These are phyloP conservation scores for Pterocles burchelli DNA, from an alignment of 2,113 vertebrate genomes.

Conservation along the genomic window DNA sequence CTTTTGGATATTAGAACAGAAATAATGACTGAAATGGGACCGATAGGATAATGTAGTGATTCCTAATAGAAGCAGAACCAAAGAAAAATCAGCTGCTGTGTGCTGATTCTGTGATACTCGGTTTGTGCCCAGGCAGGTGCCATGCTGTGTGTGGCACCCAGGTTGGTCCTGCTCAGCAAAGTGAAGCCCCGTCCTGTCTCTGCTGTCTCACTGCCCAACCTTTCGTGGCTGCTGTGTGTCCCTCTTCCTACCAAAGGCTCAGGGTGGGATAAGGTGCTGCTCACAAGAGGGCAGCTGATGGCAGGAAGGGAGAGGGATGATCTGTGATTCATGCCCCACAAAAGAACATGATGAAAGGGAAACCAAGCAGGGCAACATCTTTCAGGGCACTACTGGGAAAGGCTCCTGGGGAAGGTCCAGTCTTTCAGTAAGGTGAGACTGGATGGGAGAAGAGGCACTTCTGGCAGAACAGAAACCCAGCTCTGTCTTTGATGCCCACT, in stretches of 20 bases:
- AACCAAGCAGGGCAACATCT: not conserved
- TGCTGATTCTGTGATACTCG: not conserved
- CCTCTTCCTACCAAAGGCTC: not conserved
- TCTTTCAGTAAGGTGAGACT: not conserved
- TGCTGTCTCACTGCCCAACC: not conserved
- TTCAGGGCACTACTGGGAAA: not conserved
- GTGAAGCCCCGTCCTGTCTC: not conserved
- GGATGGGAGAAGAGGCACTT: not conserved
- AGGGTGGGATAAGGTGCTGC: not conserved
- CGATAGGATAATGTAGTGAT: not conserved
- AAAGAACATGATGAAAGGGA: not conserved
- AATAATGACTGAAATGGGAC: not conserved
- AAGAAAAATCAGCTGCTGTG: not conserved
- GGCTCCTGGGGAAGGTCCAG: not conserved
- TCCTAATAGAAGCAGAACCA: not conserved
- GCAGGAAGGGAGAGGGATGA: not conserved
- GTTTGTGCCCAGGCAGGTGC: not conserved
- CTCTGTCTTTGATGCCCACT: not conserved
- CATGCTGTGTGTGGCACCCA: not conserved
- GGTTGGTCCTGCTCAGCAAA: not conserved
- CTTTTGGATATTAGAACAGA: not conserved
- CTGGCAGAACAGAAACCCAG: not conserved
- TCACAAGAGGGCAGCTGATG: not conserved
- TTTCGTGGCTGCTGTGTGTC: not conserved
- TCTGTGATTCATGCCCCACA: not conserved